Percentiles rank a stretch among this genome's conserved stretches.
Evolutionary conservation across 2,888 invertebrate species (phyloP).

Genomic region (Clepsis dumicolana): DNA sequence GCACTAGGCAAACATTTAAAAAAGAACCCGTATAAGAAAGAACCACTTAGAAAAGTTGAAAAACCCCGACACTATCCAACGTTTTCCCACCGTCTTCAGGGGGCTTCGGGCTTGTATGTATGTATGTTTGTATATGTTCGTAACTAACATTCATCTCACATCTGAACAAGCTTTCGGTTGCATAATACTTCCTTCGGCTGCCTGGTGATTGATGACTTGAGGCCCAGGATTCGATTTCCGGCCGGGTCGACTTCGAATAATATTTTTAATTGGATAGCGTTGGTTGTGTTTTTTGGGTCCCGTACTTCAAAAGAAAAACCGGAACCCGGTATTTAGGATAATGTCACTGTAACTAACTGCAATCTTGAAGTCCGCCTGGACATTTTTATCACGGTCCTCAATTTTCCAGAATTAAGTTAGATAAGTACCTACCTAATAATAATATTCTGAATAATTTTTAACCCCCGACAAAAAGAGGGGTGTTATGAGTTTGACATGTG

Average conservation of each 20-base stretch:
- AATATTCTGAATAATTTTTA: too few relatives aligned
- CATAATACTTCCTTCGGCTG: not conserved
- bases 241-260: constrained; percentile 21
- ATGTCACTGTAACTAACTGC: too few relatives aligned
- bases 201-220: constrained; percentile 21
- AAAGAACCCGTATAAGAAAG: not conserved
- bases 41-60: too few relatives aligned
- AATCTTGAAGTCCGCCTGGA: too few relatives aligned
- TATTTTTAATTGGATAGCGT: constrained; percentile 24
- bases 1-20: not conserved
- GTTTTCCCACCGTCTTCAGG: not conserved
- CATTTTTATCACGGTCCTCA: too few relatives aligned
- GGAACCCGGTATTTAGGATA: too few relatives aligned
- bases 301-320: too few relatives aligned
- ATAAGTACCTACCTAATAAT: too few relatives aligned
- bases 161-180: not conserved
- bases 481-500: too few relatives aligned
- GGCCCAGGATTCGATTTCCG: constrained; percentile 30
- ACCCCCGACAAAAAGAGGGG: too few relatives aligned
- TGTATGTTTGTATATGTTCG: not conserved
- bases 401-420: too few relatives aligned
- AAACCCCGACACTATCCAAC: not conserved
- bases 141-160: not conserved
- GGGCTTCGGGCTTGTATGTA: not conserved
- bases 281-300: not conserved